These are phyloP conservation scores for Sinopyrophorus schimmeli DNA, from an alignment of 2,888 invertebrate species.

Conservation along the genomic window DNA sequence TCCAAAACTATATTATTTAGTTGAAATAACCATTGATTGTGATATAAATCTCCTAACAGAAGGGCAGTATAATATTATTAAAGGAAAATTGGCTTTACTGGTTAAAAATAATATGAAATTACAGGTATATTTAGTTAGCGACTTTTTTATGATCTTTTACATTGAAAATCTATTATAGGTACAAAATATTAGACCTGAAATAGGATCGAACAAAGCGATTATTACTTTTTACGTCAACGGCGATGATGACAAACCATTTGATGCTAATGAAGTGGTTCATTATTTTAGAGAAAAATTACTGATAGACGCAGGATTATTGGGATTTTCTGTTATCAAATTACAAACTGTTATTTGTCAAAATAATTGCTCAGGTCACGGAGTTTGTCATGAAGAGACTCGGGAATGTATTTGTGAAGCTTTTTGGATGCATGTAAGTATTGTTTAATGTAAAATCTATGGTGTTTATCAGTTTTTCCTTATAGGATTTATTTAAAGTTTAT, in stretches of 20 bases:
- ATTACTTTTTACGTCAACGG: slow-evolving; percentile 57
- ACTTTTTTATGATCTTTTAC: background rate
- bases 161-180: slow-evolving; percentile 43
- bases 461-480: slow-evolving; percentile 10
- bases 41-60: slow-evolving; percentile 70
- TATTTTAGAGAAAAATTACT: slow-evolving; percentile 69
- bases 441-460: background rate
- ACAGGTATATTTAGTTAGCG: slow-evolving; percentile 43
- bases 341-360: slow-evolving; percentile 89
- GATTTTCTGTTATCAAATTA: slow-evolving; percentile 72
- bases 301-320: slow-evolving; percentile 71
- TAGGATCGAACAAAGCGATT: slow-evolving; percentile 57
- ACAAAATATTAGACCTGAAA: slow-evolving; percentile 57
- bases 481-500: slow-evolving; percentile 50
- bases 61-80: slow-evolving; percentile 73
- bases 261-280: slow-evolving; percentile 68
- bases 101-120: slow-evolving; percentile 73
- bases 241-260: slow-evolving; percentile 52
- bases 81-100: slow-evolving; percentile 79
- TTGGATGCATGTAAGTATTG: slow-evolving; percentile 77
- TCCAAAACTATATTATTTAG: slow-evolving; percentile 72
- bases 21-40: slow-evolving; percentile 80
- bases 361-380: slow-evolving; percentile 90
- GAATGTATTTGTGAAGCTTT: slow-evolving; percentile 91
- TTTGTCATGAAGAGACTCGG: slow-evolving; percentile 81